phyloP scores from a whole-genome alignment of 2,888 invertebrate species.

The Taphrorychus bicolor region DNA sequence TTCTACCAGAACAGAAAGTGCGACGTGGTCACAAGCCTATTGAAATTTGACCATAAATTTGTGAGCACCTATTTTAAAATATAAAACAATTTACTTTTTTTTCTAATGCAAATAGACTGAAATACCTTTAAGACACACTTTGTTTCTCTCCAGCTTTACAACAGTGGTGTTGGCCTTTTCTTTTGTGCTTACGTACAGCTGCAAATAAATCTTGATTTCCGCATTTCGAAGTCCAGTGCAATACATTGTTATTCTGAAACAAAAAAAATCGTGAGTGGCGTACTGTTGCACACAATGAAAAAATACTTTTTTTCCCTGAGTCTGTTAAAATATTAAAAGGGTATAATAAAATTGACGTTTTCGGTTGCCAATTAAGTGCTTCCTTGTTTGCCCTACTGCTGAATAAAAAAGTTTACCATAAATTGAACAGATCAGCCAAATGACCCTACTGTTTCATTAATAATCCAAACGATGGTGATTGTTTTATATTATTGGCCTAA shows the following conservation, averaged over 20 bases:
- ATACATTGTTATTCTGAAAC: conserved; percentile 74
- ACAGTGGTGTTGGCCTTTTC: conserved; percentile 75
- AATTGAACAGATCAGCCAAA: not conserved
- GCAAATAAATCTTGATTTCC: conserved; percentile 82
- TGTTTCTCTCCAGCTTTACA: conserved; percentile 82
- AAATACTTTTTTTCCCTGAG: too few relatives aligned
- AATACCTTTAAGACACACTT: conserved; percentile 87
- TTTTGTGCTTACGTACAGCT: conserved; percentile 79
- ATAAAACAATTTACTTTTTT: too few relatives aligned
- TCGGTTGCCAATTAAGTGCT: too few relatives aligned
- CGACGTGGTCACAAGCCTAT: too few relatives aligned
- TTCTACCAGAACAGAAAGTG: too few relatives aligned
- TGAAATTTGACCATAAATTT: too few relatives aligned
- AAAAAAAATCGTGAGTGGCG: too few relatives aligned
- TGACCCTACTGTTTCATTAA: not conserved
- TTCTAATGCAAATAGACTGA: too few relatives aligned
- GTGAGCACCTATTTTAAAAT: too few relatives aligned
- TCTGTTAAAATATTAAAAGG: too few relatives aligned
- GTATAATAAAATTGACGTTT: too few relatives aligned
- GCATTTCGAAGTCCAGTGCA: conserved; percentile 83
- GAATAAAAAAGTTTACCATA: not conserved
- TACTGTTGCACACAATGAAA: too few relatives aligned
- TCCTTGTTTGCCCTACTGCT: not conserved
- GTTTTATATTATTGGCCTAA: not conserved
- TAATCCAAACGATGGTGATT: not conserved